phyloP scores from a whole-genome alignment of 2,888 invertebrate genomes.

The Diarsia rubi region DNA sequence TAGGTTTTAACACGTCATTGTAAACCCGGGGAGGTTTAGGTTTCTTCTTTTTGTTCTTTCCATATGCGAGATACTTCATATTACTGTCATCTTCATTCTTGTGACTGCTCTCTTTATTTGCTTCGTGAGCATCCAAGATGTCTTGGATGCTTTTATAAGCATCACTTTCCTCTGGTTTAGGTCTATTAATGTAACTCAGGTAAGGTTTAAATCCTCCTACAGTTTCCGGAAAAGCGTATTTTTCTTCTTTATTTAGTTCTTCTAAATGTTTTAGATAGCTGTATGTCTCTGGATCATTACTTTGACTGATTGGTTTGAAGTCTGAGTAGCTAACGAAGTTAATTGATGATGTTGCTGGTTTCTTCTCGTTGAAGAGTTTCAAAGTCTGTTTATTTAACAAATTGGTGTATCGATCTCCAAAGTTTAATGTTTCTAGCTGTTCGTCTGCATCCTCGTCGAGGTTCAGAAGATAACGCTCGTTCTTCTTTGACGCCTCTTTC shows the following conservation, averaged over 20 bases:
- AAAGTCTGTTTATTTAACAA: constrained; percentile 65
- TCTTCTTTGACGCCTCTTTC: constrained; percentile 78
- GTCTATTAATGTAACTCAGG: constrained; percentile 51
- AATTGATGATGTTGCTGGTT: constrained; percentile 71
- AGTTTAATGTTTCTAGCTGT: constrained; percentile 69
- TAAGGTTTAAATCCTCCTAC: constrained; percentile 67
- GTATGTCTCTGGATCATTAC: constrained; percentile 83
- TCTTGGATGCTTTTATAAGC: constrained; percentile 83
- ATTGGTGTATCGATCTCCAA: constrained; percentile 74
- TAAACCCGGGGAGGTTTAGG: constrained; percentile 69
- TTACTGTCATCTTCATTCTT: constrained; percentile 67
- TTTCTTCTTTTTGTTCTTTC: constrained; percentile 72
- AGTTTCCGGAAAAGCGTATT: constrained; percentile 65
- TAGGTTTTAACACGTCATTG: constrained; percentile 67
- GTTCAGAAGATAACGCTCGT: constrained; percentile 72
- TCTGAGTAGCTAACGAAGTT: constrained; percentile 80
- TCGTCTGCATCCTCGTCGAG: constrained; percentile 66
- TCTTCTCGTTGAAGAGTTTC: constrained; percentile 62
- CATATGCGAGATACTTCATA: constrained; percentile 71
- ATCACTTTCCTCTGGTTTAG: constrained; percentile 74
- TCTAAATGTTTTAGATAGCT: constrained; percentile 83
- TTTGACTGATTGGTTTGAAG: constrained; percentile 81
- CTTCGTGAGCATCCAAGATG: constrained; percentile 84
- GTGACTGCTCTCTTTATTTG: constrained; percentile 71
- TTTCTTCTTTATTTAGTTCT: constrained; percentile 73